A percentile compares a stretch with the other conserved stretches of the same genome.
phyloP scores from a whole-genome alignment of 2,113 vertebrate species.

The Scatophagus argus region DNA sequence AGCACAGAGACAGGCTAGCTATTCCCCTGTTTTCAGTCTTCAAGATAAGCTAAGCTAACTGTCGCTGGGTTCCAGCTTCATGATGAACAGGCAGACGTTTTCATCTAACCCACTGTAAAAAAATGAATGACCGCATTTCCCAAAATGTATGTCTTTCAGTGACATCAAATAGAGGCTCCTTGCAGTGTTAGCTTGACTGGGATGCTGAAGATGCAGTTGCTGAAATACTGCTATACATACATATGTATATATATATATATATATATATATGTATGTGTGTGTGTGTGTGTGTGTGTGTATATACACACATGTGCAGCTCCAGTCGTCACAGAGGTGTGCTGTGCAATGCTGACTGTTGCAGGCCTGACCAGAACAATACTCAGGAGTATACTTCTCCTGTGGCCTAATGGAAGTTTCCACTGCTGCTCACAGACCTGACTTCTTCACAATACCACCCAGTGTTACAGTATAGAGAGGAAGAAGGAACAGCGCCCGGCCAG shows the following conservation, averaged over 20 bases:
- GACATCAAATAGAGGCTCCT: too few relatives aligned
- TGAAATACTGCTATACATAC: constrained; percentile 46
- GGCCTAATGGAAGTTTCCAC: constrained; percentile 72
- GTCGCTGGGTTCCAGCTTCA: background rate
- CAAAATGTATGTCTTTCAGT: constrained; percentile 39
- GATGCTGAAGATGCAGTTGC: constrained; percentile 36
- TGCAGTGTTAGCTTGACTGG: constrained; percentile 8
- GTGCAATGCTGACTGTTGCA: constrained; percentile 54
- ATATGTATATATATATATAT: constrained; percentile 62
- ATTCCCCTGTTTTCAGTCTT: background rate
- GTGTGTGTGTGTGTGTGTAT: too few relatives aligned
- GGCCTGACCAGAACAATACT: constrained; percentile 67
- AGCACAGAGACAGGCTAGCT: background rate
- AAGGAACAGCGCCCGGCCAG: constrained; percentile 25
- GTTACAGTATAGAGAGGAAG: constrained; percentile 42
- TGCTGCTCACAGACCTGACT: constrained; percentile 51
- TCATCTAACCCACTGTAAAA: too few relatives aligned
- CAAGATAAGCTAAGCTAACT: background rate
- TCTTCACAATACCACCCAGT: constrained; percentile 45
- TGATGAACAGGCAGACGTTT: background rate
- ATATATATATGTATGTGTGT: too few relatives aligned
- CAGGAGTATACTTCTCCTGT: constrained; percentile 53
- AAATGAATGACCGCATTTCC: too few relatives aligned
- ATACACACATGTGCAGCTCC: too few relatives aligned
- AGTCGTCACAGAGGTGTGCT: constrained; percentile 53